Conservation (phyloP, 2,113 vertebrate genomes). For the Octodon degus region DNA sequence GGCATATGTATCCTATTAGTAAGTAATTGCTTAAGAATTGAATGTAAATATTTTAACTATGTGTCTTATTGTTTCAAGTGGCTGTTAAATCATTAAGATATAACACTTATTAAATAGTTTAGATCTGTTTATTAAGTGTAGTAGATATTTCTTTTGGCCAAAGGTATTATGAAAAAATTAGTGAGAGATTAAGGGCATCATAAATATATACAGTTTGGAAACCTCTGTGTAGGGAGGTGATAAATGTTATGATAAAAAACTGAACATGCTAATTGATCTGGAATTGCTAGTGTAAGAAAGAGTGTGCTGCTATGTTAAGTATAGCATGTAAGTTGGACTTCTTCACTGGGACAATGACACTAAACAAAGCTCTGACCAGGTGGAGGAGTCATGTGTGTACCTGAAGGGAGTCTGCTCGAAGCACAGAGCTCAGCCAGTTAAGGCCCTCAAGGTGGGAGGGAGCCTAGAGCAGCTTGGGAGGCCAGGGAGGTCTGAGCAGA, state of each 20-base stretch:
- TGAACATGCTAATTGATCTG: neutral
- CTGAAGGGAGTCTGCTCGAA: neutral
- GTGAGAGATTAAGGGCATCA: neutral
- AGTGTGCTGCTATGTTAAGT: neutral
- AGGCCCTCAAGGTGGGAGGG: too few species aligned
- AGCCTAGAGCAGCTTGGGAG: neutral
- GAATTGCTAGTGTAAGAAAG: neutral
- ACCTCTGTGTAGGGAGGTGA: neutral
- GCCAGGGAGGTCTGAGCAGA: neutral
- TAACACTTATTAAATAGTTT: neutral
- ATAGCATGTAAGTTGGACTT: neutral
- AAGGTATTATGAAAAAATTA: neutral
- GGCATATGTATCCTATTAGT: neutral
- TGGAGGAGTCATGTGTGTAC: neutral
- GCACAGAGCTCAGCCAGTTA: neutral
- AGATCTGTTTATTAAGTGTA: neutral
- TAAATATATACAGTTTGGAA: neutral
- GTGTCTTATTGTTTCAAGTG: neutral
- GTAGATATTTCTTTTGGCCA: neutral
- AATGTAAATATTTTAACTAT: neutral
- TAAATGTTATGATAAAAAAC: neutral
- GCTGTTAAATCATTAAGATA: neutral
- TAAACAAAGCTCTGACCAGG: neutral
- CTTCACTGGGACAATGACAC: neutral
- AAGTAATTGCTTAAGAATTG: neutral